phyloP scores from a whole-genome alignment of 2,113 vertebrate genomes.

The Bucco capensis region DNA sequence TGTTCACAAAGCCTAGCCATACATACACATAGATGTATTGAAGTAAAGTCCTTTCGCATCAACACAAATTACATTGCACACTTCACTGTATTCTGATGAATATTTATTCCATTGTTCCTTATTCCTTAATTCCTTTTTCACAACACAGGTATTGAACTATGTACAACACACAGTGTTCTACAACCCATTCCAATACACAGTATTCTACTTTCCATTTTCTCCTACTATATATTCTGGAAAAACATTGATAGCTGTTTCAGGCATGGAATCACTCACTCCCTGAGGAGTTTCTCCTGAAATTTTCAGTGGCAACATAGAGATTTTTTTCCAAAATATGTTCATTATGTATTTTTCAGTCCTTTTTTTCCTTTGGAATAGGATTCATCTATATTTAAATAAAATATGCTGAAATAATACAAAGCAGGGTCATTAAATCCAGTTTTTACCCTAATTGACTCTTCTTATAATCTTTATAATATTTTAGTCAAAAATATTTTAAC shows the following conservation, averaged over 20 bases:
- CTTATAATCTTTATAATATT: not conserved
- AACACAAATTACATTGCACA: not conserved
- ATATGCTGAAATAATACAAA: not conserved
- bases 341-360: not conserved
- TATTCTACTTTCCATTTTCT: not conserved
- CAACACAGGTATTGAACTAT: not conserved
- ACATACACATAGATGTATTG: not conserved
- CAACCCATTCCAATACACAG: too few relatives aligned
- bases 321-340: not conserved
- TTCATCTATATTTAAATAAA: not conserved
- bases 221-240: not conserved
- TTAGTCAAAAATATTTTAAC: not conserved
- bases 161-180: not conserved
- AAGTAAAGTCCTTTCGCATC: not conserved
- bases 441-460: not conserved
- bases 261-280: not conserved
- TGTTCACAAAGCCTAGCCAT: too few relatives aligned
- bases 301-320: fast-evolving
- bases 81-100: not conserved
- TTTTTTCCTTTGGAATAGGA: not conserved
- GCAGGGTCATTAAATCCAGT: not conserved
- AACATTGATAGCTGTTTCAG: not conserved
- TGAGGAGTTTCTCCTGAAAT: not conserved
- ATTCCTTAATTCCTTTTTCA: not conserved
- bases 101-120: not conserved